Evolutionary conservation across 2,797 vertebrate species (phyloP).

Genomic region (Coregonus ussuriensis): DNA sequence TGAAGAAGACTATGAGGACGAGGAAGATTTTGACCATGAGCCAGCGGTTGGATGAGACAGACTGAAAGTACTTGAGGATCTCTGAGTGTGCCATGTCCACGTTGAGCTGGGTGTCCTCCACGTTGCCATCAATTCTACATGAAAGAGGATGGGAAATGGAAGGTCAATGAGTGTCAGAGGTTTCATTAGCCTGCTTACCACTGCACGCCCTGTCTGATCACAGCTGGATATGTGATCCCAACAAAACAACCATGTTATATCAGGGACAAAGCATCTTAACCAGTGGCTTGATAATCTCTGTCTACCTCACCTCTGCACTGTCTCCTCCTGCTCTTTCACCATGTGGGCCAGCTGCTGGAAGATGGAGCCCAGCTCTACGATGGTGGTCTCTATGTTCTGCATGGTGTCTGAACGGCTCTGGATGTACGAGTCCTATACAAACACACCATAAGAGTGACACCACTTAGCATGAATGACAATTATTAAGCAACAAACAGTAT

Average conservation of each 20-base stretch:
- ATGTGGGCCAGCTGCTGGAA: conserved; percentile 86
- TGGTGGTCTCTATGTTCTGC: conserved; percentile 85
- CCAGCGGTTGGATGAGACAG: conserved; percentile 83
- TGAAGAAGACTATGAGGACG: conserved; percentile 83
- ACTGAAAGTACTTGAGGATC: conserved; percentile 87
- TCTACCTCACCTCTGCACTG: conserved; percentile 75
- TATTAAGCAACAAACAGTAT: background rate
- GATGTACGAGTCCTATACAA: conserved; percentile 78
- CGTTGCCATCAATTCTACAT: conserved; percentile 81
- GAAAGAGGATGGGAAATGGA: background rate
- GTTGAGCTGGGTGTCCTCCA: conserved; percentile 80
- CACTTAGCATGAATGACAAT: background rate
- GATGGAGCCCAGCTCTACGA: conserved; percentile 84
- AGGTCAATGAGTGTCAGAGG: background rate
- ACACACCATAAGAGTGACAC: conserved; percentile 2
- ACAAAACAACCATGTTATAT: background rate
- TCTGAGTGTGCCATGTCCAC: conserved; percentile 80
- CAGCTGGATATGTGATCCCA: background rate
- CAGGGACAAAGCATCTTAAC: background rate
- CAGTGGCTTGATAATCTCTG: background rate
- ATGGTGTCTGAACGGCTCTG: conserved; percentile 82
- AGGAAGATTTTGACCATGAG: conserved; percentile 85
- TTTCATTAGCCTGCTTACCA: background rate
- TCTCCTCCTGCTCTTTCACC: conserved; percentile 86
- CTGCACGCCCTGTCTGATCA: background rate